phyloP scores from a whole-genome alignment of 2,797 vertebrate genomes.

The Hylomyscus alleni region DNA sequence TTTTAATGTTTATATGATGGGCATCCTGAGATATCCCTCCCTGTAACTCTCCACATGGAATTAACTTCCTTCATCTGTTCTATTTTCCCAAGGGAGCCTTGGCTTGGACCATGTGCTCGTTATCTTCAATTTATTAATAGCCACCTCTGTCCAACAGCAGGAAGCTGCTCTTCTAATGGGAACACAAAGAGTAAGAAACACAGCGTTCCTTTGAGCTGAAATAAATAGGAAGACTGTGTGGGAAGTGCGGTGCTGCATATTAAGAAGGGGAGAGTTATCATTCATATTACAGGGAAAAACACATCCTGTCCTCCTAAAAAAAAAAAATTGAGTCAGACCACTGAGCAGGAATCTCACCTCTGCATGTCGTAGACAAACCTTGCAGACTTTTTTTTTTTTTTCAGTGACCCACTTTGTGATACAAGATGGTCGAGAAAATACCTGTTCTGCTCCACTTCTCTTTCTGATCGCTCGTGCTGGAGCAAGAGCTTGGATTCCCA shows the following conservation, averaged over 20 bases:
- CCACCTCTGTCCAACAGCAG: not conserved
- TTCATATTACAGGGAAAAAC: not conserved
- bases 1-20: slow-evolving; percentile 30
- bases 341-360: not conserved
- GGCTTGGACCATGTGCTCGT: not conserved
- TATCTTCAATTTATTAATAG: slow-evolving; percentile 67
- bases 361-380: not conserved
- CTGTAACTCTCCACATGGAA: not conserved
- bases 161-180: not conserved
- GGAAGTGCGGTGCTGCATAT: not conserved
- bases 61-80: not conserved
- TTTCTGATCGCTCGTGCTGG: not conserved
- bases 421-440: not conserved
- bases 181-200: slow-evolving; percentile 2
- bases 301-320: not conserved
- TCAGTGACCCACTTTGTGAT: not conserved
- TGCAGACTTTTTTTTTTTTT: not conserved
- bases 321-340: not conserved
- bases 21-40: not conserved
- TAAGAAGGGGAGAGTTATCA: not conserved
- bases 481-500: not conserved
- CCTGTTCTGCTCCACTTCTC: not conserved
- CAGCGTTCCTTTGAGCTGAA: slow-evolving; percentile 21
- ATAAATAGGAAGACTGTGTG: slow-evolving; percentile 31
- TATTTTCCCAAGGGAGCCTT: not conserved